phyloP scores from a whole-genome alignment of 1,140 invertebrate genomes.

The Matsumurasca onukii region DNA sequence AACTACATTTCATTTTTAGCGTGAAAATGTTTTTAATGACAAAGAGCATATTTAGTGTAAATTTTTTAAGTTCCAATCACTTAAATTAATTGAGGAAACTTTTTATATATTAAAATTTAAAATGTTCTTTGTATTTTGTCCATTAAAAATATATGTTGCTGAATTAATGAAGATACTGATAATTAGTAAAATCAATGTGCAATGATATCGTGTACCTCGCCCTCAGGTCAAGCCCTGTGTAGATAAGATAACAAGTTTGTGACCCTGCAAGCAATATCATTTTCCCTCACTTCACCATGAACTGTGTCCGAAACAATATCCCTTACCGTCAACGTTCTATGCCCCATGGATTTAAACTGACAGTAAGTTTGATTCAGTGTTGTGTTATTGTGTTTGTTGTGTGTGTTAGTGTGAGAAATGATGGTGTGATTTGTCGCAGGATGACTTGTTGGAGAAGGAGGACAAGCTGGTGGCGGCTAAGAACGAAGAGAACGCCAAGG shows the following conservation, averaged over 20 bases:
- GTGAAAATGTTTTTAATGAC: no score
- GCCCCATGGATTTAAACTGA: not conserved
- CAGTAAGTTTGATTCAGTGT: not conserved
- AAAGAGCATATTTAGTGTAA: no score
- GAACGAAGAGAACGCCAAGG: constrained; percentile 54
- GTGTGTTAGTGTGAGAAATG: not conserved
- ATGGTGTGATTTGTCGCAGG: constrained; percentile 10
- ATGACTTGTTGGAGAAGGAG: constrained; percentile 35
- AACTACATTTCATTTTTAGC: no score
- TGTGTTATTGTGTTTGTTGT: not conserved
- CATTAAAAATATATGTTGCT: no score
- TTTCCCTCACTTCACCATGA: constrained; percentile 8
- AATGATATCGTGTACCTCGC: constrained; percentile 5
- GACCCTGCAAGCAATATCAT: not conserved
- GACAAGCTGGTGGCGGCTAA: constrained; percentile 49
- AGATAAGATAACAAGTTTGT: constrained; percentile 12
- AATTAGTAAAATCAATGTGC: no score
- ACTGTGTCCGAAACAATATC: constrained; percentile 2
- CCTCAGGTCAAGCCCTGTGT: constrained; percentile 2
- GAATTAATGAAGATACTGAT: no score
- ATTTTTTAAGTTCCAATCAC: no score
- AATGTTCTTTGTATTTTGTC: no score
- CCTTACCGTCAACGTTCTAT: not conserved
- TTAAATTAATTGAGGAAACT: no score
- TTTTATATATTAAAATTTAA: no score